Evolutionary conservation across 2,113 vertebrate genomes (phyloP).

Genomic region (Corythaeola cristata): DNA sequence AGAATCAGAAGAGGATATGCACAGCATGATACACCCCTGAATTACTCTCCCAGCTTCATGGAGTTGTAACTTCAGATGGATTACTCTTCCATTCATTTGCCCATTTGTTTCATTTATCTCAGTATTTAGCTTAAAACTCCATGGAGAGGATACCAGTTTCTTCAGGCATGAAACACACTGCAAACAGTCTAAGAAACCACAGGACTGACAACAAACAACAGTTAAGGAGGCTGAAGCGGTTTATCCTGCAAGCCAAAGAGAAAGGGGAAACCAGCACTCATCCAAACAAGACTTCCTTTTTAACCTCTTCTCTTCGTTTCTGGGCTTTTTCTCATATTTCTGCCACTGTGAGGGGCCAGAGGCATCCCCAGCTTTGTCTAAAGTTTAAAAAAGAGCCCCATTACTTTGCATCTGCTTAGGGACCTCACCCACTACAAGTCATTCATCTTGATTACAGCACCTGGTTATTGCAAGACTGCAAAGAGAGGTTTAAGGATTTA

Average conservation of each 20-base stretch:
- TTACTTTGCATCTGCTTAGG: neutral
- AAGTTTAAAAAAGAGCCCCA: neutral
- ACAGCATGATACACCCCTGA: neutral
- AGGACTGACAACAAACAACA: neutral
- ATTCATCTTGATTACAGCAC: neutral
- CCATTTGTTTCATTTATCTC: neutral
- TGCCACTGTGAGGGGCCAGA: neutral
- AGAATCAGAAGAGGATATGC: neutral
- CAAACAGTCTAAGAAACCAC: neutral
- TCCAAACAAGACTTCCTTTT: neutral
- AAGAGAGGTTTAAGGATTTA: neutral
- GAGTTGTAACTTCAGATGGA: neutral
- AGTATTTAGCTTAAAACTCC: neutral
- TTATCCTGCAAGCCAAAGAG: neutral
- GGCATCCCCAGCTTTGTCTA: neutral
- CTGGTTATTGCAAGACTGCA: neutral
- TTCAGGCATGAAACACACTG: neutral
- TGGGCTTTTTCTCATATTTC: neutral
- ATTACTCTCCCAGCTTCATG: neutral
- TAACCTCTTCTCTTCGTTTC: neutral
- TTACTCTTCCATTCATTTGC: neutral
- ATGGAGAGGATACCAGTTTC: neutral
- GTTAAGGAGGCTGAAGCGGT: neutral
- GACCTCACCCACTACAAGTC: neutral
- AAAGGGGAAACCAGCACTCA: neutral